These are phyloP conservation scores for Chloropsis cyanopogon DNA, from an alignment of 2,113 vertebrate genomes.

Conservation along the genomic window DNA sequence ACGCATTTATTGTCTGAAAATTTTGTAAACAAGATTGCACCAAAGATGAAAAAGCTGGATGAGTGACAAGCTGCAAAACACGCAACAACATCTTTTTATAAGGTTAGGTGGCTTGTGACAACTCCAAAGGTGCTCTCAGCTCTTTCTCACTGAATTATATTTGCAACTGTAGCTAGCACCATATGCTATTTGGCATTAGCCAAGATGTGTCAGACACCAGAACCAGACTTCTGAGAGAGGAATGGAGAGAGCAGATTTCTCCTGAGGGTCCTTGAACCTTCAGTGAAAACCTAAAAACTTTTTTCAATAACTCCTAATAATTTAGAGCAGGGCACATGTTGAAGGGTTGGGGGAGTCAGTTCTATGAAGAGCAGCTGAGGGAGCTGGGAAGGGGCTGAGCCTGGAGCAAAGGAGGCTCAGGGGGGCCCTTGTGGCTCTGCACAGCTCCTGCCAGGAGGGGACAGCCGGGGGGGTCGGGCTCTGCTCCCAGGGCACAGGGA, in stretches of 20 bases:
- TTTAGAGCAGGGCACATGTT: rapidly evolving
- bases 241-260: background rate
- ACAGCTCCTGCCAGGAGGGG: background rate
- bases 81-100: background rate
- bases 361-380: background rate
- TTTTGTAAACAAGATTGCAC: background rate
- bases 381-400: background rate
- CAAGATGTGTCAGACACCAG: background rate
- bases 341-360: background rate
- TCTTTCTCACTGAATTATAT: conserved; percentile 6
- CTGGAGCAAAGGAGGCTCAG: background rate
- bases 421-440: background rate
- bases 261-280: background rate
- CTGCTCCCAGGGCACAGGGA: background rate
- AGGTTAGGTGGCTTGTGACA: background rate
- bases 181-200: background rate
- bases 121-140: background rate
- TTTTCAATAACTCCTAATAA: background rate
- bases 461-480: background rate
- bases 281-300: background rate
- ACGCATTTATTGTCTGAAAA: background rate
- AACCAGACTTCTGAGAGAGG: background rate
- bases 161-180: background rate
- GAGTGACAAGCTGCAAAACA: background rate
- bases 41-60: background rate